Conservation (phyloP, 1,140 invertebrate genomes). For the Drosophila sucinea region DNA sequence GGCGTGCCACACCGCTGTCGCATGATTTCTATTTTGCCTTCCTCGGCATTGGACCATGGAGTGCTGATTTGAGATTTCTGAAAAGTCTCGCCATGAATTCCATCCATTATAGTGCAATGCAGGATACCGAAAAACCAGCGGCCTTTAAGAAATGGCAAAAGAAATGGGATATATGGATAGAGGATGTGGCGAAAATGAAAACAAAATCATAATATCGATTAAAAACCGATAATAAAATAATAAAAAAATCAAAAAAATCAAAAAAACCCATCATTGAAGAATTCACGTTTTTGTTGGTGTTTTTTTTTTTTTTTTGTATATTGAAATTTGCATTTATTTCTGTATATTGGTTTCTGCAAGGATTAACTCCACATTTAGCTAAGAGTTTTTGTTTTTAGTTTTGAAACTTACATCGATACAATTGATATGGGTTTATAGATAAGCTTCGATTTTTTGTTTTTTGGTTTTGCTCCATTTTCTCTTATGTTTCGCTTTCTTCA, state of each 20-base stretch:
- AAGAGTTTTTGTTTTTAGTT: slow-evolving; percentile 43
- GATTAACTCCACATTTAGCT: slow-evolving; percentile 57
- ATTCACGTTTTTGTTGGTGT: too few relatives aligned
- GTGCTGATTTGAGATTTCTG: slow-evolving; percentile 88
- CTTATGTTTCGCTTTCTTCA: slow-evolving; percentile 17
- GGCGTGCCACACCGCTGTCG: slow-evolving; percentile 88
- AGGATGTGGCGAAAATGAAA: slow-evolving; percentile 26
- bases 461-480: not conserved
- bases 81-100: slow-evolving; percentile 92
- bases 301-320: not conserved
- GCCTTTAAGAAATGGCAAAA: slow-evolving; percentile 62
- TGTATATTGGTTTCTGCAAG: slow-evolving; percentile 38
- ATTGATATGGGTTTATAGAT: slow-evolving; percentile 74
- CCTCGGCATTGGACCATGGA: slow-evolving; percentile 88
- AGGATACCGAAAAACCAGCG: slow-evolving; percentile 19
- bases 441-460: slow-evolving; percentile 56
- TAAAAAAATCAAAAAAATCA: not conserved
- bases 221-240: not conserved
- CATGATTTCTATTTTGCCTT: slow-evolving; percentile 94
- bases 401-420: slow-evolving; percentile 67
- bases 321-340: slow-evolving; percentile 47
- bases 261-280: not conserved
- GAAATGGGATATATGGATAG: slow-evolving; percentile 65
- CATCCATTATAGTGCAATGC: slow-evolving; percentile 85
- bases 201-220: not conserved